These are phyloP conservation scores for Melanostigma gelatinosum DNA, from an alignment of 2,113 vertebrate genomes.

Conservation along the genomic window DNA sequence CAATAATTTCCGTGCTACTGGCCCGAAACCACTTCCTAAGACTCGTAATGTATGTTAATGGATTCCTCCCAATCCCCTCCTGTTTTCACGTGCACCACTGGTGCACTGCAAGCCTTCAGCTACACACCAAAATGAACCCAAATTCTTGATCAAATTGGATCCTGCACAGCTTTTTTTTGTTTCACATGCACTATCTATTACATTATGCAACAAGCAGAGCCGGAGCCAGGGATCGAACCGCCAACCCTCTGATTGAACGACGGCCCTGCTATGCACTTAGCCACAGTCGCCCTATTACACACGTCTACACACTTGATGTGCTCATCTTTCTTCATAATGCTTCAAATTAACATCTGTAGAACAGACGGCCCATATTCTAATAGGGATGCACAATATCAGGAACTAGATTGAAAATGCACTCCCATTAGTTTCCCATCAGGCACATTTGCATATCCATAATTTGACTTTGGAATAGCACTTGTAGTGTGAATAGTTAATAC, in stretches of 20 bases:
- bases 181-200: not conserved
- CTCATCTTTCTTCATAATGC: constrained; percentile 17
- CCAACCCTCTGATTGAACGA: too few relatives aligned
- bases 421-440: constrained; percentile 41
- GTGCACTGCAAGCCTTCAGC: not conserved
- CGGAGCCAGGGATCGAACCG: too few relatives aligned
- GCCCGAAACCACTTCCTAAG: not conserved
- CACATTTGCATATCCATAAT: constrained; percentile 34
- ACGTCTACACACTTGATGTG: not conserved
- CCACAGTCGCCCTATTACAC: not conserved
- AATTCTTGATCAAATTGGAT: not conserved
- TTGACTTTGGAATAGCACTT: constrained; percentile 30
- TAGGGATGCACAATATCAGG: constrained; percentile 17
- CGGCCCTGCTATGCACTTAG: too few relatives aligned
- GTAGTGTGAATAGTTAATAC: constrained; percentile 16
- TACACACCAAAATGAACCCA: not conserved
- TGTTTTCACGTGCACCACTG: not conserved
- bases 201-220: too few relatives aligned
- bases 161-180: not conserved
- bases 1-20: not conserved
- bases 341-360: constrained; percentile 32
- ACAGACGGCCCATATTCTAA: constrained; percentile 23
- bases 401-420: constrained; percentile 17
- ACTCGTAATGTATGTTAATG: not conserved
- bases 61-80: constrained; percentile 1